Evolutionary conservation across 1,140 invertebrate genomes (phyloP).

Genomic region (Ceratina japonica): DNA sequence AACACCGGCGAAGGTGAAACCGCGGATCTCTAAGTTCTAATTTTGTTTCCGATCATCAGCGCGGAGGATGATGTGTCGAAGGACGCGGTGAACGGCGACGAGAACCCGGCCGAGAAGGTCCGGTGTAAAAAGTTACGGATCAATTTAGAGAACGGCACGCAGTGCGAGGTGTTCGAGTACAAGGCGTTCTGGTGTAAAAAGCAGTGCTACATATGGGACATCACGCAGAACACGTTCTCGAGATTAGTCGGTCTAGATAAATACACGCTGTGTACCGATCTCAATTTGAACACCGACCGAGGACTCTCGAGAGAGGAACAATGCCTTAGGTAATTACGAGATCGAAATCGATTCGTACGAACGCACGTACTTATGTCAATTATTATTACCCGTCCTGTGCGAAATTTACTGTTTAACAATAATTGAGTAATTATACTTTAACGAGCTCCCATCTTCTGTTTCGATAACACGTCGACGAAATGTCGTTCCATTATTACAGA

Average conservation of each 20-base stretch:
- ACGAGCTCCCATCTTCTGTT: too few relatives aligned
- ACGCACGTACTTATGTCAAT: neutral
- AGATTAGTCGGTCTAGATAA: slow-evolving; percentile 84
- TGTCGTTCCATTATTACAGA: slow-evolving; percentile 75
- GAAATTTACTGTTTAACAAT: too few relatives aligned
- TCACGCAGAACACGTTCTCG: slow-evolving; percentile 81
- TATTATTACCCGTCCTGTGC: neutral
- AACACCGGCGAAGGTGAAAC: neutral
- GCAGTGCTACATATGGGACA: slow-evolving; percentile 85
- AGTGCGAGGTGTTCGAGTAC: slow-evolving; percentile 69
- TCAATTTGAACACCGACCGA: slow-evolving; percentile 80
- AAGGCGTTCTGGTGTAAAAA: slow-evolving; percentile 85
- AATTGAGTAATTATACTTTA: too few relatives aligned
- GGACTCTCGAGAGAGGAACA: slow-evolving; percentile 81
- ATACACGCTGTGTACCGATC: slow-evolving; percentile 81
- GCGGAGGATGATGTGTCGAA: slow-evolving; percentile 26
- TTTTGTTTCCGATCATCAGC: slow-evolving; percentile 17
- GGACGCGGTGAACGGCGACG: slow-evolving; percentile 49
- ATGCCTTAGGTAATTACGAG: slow-evolving; percentile 70
- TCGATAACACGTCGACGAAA: neutral
- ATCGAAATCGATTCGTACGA: neutral
- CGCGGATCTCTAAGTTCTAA: neutral
- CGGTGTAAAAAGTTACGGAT: slow-evolving; percentile 69
- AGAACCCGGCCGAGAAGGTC: slow-evolving; percentile 63
- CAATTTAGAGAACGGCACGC: slow-evolving; percentile 76